These are phyloP conservation scores for Halictus ligatus DNA, from an alignment of 2,888 invertebrate genomes.

Conservation along the genomic window DNA sequence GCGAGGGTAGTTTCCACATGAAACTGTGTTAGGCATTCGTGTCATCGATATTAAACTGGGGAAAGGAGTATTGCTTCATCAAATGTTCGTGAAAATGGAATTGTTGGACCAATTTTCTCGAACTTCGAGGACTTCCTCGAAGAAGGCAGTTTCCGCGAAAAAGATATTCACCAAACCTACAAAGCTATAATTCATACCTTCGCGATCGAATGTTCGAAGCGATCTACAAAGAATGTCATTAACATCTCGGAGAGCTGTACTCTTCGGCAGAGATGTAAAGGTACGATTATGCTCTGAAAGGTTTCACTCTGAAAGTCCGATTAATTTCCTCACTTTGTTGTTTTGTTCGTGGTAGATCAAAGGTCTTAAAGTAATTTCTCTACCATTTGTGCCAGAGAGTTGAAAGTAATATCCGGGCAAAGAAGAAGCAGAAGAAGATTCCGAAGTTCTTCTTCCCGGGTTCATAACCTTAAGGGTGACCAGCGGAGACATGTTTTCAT, in stretches of 20 bases:
- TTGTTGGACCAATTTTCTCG: too few species aligned
- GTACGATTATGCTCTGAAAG: not conserved
- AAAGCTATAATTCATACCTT: too few species aligned
- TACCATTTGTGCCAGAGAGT: not conserved
- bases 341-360: slow-evolving; percentile 5
- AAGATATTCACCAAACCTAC: too few species aligned
- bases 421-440: not conserved
- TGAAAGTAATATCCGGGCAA: slow-evolving; percentile 32
- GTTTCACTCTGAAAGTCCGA: slow-evolving; percentile 15
- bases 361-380: slow-evolving; percentile 6
- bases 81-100: not conserved
- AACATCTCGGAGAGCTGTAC: too few species aligned
- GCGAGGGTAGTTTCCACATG: not conserved
- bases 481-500: not conserved
- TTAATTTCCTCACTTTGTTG: slow-evolving; percentile 25
- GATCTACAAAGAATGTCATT: slow-evolving; percentile 2
- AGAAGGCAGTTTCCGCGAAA: not conserved
- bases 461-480: not conserved
- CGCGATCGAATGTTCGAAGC: too few species aligned
- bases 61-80: not conserved
- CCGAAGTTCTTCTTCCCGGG: not conserved
- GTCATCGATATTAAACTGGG: not conserved
- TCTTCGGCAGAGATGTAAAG: not conserved
- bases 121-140: too few species aligned
- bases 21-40: not conserved